These are phyloP conservation scores for Rhynchonema sp. DNA, from an alignment of 2,888 invertebrate species.

Conservation along the genomic window DNA sequence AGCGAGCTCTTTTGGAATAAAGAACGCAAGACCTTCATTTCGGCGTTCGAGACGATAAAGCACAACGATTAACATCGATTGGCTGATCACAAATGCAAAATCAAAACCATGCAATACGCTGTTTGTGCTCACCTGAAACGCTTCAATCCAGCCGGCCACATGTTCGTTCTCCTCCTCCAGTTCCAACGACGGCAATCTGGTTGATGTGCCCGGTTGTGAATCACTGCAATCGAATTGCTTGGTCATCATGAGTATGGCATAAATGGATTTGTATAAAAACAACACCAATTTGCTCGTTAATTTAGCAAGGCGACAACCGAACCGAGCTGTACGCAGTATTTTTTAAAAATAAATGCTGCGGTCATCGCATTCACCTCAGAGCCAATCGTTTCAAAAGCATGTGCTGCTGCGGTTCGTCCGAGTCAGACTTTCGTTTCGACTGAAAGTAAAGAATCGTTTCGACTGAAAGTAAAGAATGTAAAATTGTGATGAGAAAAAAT, in stretches of 20 bases:
- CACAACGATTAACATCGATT: too few species aligned
- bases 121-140: background rate
- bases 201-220: background rate
- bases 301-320: too few species aligned
- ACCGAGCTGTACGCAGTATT: too few species aligned
- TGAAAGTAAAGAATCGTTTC: background rate
- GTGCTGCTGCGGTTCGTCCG: background rate
- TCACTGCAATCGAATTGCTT: too few species aligned
- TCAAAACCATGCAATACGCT: background rate
- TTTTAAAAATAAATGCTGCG: too few species aligned
- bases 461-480: too few species aligned
- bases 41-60: too few species aligned
- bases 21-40: background rate
- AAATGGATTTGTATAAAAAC: too few species aligned
- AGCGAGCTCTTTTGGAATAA: too few species aligned
- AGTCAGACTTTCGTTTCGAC: constrained; percentile 3
- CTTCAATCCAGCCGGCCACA: background rate
- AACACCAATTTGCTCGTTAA: too few species aligned
- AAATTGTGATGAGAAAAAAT: too few species aligned
- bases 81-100: background rate
- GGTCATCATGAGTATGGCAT: too few species aligned
- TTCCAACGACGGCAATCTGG: background rate
- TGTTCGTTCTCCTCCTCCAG: background rate
- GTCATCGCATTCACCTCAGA: background rate
- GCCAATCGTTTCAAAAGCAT: background rate